These are phyloP conservation scores for Pachydiplax longipennis DNA, from an alignment of 2,888 invertebrate genomes.

Conservation along the genomic window DNA sequence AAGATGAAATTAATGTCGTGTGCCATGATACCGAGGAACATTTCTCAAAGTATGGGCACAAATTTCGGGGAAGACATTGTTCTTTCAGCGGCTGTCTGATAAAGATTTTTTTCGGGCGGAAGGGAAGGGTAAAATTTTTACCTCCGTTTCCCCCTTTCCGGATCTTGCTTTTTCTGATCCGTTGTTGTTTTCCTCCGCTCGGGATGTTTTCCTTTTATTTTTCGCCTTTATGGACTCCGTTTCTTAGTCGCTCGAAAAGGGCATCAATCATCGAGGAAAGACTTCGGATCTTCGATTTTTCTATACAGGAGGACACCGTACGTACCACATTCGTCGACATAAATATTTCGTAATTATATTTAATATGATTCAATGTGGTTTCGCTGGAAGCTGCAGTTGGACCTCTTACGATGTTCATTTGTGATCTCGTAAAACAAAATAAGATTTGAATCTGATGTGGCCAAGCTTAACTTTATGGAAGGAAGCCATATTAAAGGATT, in stretches of 20 bases:
- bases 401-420: too few relatives aligned
- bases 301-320: too few relatives aligned
- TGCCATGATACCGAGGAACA: neutral
- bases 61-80: neutral
- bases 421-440: too few relatives aligned
- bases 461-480: too few relatives aligned
- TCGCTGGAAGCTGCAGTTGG: too few relatives aligned
- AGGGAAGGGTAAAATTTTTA: neutral
- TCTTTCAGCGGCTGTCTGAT: neutral
- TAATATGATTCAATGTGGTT: too few relatives aligned
- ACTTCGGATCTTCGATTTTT: too few relatives aligned
- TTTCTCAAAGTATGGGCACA: neutral
- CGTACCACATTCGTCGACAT: too few relatives aligned
- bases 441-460: too few relatives aligned
- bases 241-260: neutral
- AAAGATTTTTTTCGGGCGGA: neutral
- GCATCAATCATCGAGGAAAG: neutral
- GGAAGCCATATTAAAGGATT: too few relatives aligned
- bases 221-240: neutral
- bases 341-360: too few relatives aligned
- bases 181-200: neutral
- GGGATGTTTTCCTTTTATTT: neutral
- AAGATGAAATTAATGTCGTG: neutral
- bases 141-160: neutral
- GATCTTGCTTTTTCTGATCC: neutral